Evolutionary conservation across 1,140 invertebrate genomes (phyloP), one percentile per base, ranked within the genome.

Genomic region (Odontomachus brunneus): DNA sequence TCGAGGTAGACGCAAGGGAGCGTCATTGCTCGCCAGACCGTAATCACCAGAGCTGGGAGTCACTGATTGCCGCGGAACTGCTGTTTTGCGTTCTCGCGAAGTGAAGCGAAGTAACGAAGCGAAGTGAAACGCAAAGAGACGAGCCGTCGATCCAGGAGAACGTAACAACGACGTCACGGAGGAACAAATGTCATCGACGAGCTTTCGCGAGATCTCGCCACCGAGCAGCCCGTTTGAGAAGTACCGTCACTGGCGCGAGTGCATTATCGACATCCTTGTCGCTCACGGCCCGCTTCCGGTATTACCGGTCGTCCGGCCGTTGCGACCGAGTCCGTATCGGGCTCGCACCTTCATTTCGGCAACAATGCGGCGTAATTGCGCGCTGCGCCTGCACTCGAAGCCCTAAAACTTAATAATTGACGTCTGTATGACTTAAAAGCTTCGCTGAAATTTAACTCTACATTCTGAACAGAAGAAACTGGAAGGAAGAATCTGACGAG

Each of bases 1-100:
- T 84, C 74, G 73, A 88, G 83, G 81, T 85, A 87, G 89, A 87
- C 86, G 91, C 91, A 90, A 90, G 84, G 92, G 88, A 81, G 76
- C 88, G 86, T 83, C 89, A 86, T 29, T 48, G 66, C 48, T 69
- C 24, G 48, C 26, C n/a, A n/a, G 44, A 22, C 9, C 29, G 9
- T 55, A 26, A 78, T 67, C 26, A n/a, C 14, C 48, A 33, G 29
- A 14, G 15, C 48, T 59, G 19, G 14, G 24, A 49, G 22, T 12
- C 11, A n/a, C 59, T n/a, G 38, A n/a, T 22, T 7, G 15, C 5
- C 14, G 75, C 5, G 29, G 53, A 19, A 22, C n/a, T 19, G 29
- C 24, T 57, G 17, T 62, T 26, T 57, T 19, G 53, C 22, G 22
- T 44, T 5, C 72, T 24, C 55, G 24, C 71, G 73, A 33, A 19